Evolutionary conservation across 35 echinoderm and acorn worm genomes (phyloP), one percentile per base, ranked within the genome.

Genomic region (Diadema setosum): DNA sequence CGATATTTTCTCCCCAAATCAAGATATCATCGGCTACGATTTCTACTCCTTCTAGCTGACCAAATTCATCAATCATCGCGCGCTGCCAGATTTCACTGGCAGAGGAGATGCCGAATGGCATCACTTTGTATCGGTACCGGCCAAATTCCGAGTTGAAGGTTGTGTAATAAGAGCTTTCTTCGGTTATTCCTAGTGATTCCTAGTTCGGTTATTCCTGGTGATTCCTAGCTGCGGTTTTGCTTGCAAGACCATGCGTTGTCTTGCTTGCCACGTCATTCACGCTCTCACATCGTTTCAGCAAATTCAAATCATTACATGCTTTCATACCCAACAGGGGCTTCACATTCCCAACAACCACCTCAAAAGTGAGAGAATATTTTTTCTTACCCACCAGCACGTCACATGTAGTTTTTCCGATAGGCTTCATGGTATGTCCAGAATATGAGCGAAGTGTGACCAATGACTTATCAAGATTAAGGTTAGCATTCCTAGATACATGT

Each of bases 1-100:
- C 4, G 42, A 12, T 67, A 34, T 70, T 70, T 18, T 40, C 43
- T 3, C 84, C 91, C 73, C 75, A 86, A 8, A 89, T 52, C 16
- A 93, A 45, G 4, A 93, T 93, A 45, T 93, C 91, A 60, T 93
- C 91, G 11, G 84, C 82, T 14, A 90, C 58, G 4, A 45, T 61
- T 30, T 93, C 80, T 3, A 84, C 91, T 6, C 85, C 91, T 73
- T 56, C 35, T 12, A 89, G 18, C 30, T 48, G 57, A 3, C 78
- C 64, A 42, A 89, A 88, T 43, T 70, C 36, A 26, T 65, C 23
- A 27, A 26, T 25, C 65, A 88, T 89, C 1, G 30, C 31, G 20
- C 67, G 60, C 25, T 88, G 91, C 18, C 48, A 90, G 1, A 85
- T 81, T 67, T 86, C 82, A 23, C 81, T 65, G 3, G 88, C 88